Conservation (phyloP, 1,140 invertebrate genomes). For the Aleiodes sp. region DNA sequence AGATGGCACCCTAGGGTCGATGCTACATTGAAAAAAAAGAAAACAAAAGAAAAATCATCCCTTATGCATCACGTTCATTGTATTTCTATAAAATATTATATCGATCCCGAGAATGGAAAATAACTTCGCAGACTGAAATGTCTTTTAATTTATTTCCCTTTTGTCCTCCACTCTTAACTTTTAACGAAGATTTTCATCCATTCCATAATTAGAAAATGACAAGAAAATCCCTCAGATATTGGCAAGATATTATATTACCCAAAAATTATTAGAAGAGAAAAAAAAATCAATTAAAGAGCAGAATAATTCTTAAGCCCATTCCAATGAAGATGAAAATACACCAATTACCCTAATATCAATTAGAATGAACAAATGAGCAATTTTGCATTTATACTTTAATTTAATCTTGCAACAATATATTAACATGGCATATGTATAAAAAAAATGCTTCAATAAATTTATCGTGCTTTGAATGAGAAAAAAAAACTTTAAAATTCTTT, state of each 20-base stretch:
- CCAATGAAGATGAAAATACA: not conserved
- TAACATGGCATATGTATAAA: conserved; percentile 21
- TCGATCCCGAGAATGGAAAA: not conserved
- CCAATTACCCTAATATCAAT: not conserved
- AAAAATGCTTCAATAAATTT: conserved; percentile 24
- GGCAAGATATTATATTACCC: not conserved
- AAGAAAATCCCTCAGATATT: not conserved
- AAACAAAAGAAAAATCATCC: not conserved
- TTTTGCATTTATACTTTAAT: not conserved
- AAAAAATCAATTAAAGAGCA: too few relatives aligned
- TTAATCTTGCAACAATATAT: conserved; percentile 14
- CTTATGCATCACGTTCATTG: not conserved
- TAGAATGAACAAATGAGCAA: conserved; percentile 18
- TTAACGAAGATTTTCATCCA: not conserved
- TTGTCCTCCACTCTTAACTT: not conserved
- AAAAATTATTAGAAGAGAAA: conserved; percentile 2
- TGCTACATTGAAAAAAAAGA: conserved; percentile 3
- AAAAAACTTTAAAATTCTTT: conserved; percentile 8
- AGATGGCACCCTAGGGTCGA: conserved; percentile 11
- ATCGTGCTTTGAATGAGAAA: conserved; percentile 2
- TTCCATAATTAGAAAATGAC: not conserved
- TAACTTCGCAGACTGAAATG: too few relatives aligned
- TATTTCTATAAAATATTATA: too few relatives aligned
- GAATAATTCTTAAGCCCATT: not conserved
- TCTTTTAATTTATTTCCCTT: too few relatives aligned